phyloP scores from a whole-genome alignment of 2,797 vertebrate species.

The Bovichtus diacanthus region DNA sequence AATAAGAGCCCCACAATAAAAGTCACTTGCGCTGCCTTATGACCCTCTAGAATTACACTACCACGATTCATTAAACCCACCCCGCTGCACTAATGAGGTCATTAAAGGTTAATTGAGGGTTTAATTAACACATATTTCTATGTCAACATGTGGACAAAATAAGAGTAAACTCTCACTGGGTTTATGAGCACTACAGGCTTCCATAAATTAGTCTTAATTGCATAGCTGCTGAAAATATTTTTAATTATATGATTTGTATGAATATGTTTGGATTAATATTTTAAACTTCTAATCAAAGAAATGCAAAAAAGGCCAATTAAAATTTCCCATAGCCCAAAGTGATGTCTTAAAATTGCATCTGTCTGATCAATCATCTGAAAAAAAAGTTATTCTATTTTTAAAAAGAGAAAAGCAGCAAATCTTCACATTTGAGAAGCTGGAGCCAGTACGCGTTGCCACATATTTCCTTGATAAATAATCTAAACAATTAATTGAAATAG shows the following conservation, averaged over 20 bases:
- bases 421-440: no score
- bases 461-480: neutral
- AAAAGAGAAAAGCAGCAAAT: no score
- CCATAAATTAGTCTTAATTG: neutral
- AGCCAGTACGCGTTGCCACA: neutral
- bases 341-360: neutral
- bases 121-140: slow-evolving; percentile 53
- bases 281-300: neutral
- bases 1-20: slow-evolving; percentile 11
- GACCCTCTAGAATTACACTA: slow-evolving; percentile 36
- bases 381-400: no score
- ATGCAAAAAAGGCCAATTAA: neutral
- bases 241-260: neutral
- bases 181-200: neutral
- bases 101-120: slow-evolving; percentile 43
- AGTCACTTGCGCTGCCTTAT: slow-evolving; percentile 18
- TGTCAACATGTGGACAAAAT: slow-evolving; percentile 30
- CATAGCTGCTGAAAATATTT: neutral
- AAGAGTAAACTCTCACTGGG: neutral
- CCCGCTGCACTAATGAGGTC: slow-evolving; percentile 52
- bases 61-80: slow-evolving; percentile 35
- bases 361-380: neutral
- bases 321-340: neutral
- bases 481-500: neutral
- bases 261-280: neutral